phyloP scores from a whole-genome alignment of 2,888 invertebrate species.

The Priocnemis perturbator region DNA sequence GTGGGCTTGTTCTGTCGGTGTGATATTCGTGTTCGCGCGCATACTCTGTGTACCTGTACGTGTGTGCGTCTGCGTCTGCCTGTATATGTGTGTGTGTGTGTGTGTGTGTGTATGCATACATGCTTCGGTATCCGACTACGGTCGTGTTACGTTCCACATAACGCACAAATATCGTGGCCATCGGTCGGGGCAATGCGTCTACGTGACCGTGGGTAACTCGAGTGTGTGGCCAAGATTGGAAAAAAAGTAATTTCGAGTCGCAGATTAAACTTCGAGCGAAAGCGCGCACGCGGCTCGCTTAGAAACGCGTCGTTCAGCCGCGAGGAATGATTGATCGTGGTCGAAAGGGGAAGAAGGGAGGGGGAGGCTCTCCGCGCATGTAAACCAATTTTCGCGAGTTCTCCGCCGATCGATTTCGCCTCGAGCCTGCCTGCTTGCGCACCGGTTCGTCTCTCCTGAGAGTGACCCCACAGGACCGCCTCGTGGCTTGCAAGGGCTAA shows the following conservation, averaged over 20 bases:
- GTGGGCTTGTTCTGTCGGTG: slow-evolving; percentile 11
- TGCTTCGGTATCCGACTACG: neutral
- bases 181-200: slow-evolving; percentile 58
- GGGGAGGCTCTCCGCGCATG: too few relatives aligned
- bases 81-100: slow-evolving; percentile 21
- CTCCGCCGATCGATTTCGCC: too few relatives aligned
- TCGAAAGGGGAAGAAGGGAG: too few relatives aligned
- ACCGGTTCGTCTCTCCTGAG: too few relatives aligned
- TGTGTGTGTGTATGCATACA: slow-evolving; percentile 21
- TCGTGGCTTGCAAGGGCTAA: too few relatives aligned
- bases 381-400: slow-evolving; percentile 1
- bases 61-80: slow-evolving; percentile 19
- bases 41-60: slow-evolving; percentile 23
- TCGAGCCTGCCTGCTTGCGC: too few relatives aligned
- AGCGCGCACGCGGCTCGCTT: neutral
- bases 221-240: slow-evolving; percentile 37
- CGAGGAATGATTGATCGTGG: too few relatives aligned
- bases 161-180: slow-evolving; percentile 38
- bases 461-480: too few relatives aligned
- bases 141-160: slow-evolving; percentile 16
- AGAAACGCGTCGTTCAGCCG: neutral
- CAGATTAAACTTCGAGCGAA: slow-evolving; percentile 7
- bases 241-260: slow-evolving; percentile 16
- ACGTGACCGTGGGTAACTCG: slow-evolving; percentile 46
- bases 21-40: slow-evolving; percentile 9